Base-by-base conservation (phyloP, 2,888 invertebrate genomes). In the Punctoribates punctum region DNA sequence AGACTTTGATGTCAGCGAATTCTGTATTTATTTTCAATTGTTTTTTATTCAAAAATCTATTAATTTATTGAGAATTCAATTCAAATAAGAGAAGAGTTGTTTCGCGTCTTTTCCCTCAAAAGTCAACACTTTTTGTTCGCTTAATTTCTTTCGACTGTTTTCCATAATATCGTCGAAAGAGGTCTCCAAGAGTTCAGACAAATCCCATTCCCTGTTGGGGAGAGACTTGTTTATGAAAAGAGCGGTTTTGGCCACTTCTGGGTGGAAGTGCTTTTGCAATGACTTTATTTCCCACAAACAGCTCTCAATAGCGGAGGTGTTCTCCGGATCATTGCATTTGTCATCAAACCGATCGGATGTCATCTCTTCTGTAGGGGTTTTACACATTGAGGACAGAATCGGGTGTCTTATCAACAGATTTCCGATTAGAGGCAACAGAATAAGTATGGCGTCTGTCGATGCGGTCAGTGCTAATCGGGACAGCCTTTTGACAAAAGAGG, bases 211-310 rank as follows among this genome's bases (percentile, higher is more conserved):
- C 15, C 88, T 85, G 20, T 86, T 86, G 0, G 90, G 90, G 60
- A 91, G 82, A 0, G 88, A 88, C 73, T 88, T 87, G 73, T 88
- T 87, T 73, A 93, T 89, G 80, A 91, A 90, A 79, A 87, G 86
- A 0, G 94, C 93, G 0, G 90, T 89, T 70, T 87, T 87, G 23
- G 90, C 88, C 11, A 94, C 89, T 77, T 87, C 87, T 4, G 93
- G 91, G 80, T 90, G 82, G 15, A 88, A 87, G 83, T 93, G 93
- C 79, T 87, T 86, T 82, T 91, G 90, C 79, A 96, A 86, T 15
- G 91, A 89, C 80, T 85, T 88, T 78, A 95, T 87, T 86, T 98
- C 97, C 97, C 97, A 98, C 75, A 98, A 87, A 72, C 92, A 93
- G 82, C 96, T 95, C 78, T 91, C 89, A 6, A 93, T 85, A 0